Conservation (phyloP, 2,797 vertebrate genomes). For the Anas acuta region DNA sequence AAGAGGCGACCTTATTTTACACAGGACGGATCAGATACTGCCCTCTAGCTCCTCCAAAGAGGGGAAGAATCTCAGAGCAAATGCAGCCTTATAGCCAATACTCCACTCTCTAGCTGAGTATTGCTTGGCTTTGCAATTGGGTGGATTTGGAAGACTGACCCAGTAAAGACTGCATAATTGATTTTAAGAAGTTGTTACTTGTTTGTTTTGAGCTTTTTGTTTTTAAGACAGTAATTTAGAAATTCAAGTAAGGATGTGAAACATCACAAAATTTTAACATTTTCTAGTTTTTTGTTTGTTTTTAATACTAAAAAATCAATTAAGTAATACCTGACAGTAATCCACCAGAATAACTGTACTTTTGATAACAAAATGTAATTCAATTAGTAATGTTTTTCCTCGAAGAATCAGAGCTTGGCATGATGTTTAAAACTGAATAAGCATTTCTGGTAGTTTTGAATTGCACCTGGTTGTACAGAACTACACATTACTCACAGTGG, state of each 20-base stretch:
- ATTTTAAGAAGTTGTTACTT: not conserved
- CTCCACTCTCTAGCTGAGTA: not conserved
- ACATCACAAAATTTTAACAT: not conserved
- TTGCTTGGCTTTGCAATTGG: not conserved
- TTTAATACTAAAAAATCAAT: not conserved
- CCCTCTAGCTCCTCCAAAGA: slow-evolving; percentile 7
- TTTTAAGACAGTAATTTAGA: not conserved
- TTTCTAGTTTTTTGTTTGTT: not conserved
- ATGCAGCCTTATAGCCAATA: not conserved
- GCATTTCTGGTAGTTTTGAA: not conserved
- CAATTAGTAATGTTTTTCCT: not conserved
- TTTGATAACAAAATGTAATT: not conserved
- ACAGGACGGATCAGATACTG: not conserved
- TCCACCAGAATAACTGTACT: not conserved
- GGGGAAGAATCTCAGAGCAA: not conserved
- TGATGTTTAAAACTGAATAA: not conserved
- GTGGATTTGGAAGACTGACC: not conserved
- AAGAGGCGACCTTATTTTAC: not conserved
- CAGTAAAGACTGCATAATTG: rapidly evolving
- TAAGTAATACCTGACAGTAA: not conserved
- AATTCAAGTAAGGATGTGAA: not conserved
- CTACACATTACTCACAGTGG: not conserved
- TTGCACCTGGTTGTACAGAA: not conserved
- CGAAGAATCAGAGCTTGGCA: not conserved
- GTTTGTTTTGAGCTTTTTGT: not conserved